Evolutionary conservation across 1,140 invertebrate species (phyloP).

Genomic region (Tetranychus cinnabarinus): DNA sequence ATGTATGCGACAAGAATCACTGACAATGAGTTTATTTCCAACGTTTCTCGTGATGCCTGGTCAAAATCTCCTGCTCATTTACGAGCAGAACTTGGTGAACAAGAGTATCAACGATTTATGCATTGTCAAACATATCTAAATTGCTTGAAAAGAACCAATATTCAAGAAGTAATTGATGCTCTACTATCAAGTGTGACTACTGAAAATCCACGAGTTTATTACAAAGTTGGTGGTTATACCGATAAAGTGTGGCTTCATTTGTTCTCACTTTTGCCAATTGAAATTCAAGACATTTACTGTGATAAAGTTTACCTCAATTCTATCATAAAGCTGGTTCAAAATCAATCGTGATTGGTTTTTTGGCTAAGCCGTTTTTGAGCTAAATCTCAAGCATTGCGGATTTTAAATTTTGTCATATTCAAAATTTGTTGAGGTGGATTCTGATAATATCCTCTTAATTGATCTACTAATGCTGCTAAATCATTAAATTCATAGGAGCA

Average conservation of each 20-base stretch:
- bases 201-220: slow-evolving; percentile 1
- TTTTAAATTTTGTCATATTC: too few relatives aligned
- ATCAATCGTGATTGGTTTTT: background rate
- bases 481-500: too few relatives aligned
- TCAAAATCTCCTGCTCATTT: slow-evolving; percentile 17
- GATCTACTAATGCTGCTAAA: too few relatives aligned
- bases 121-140: slow-evolving; percentile 3
- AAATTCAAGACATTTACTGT: background rate
- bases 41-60: slow-evolving; percentile 12
- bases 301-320: background rate
- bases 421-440: too few relatives aligned
- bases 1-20: slow-evolving; percentile 2
- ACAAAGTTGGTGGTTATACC: background rate
- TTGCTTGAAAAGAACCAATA: slow-evolving; percentile 11
- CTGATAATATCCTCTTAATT: too few relatives aligned
- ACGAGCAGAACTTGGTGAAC: slow-evolving; percentile 18
- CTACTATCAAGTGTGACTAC: slow-evolving; percentile 18
- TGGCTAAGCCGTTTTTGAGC: too few relatives aligned
- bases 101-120: slow-evolving; percentile 18
- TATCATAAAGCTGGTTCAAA: background rate
- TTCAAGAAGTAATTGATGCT: slow-evolving; percentile 19
- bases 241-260: background rate
- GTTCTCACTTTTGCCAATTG: background rate
- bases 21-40: background rate
- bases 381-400: too few relatives aligned